Evolutionary conservation across 2,888 invertebrate species (phyloP).

Genomic region (Noctuana brunneofusca): DNA sequence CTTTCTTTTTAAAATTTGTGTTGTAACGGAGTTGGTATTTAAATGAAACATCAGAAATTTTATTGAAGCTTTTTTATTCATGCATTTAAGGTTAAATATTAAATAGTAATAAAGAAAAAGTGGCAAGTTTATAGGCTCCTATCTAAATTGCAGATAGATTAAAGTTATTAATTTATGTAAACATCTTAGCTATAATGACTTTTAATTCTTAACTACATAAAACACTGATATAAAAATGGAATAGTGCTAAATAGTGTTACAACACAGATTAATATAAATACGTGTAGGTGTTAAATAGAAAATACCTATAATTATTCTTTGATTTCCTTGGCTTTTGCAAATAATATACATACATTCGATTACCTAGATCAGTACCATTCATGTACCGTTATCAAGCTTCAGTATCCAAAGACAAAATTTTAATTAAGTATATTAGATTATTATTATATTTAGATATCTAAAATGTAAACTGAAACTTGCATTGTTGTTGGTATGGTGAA

Average conservation of each 20-base stretch:
- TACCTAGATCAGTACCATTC: too few relatives aligned
- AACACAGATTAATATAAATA: too few relatives aligned
- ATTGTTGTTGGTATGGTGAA: too few relatives aligned
- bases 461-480: too few relatives aligned
- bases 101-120: background rate
- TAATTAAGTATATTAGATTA: too few relatives aligned
- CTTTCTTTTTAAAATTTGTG: background rate
- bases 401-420: too few relatives aligned
- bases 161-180: background rate
- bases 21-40: background rate
- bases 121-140: background rate
- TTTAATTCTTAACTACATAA: background rate
- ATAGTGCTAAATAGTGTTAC: background rate
- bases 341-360: background rate
- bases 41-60: background rate
- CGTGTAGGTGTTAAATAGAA: too few relatives aligned
- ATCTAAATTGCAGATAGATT: background rate
- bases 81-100: background rate
- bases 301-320: background rate
- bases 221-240: slow-evolving; percentile 1
- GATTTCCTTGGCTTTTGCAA: background rate
- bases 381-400: too few relatives aligned
- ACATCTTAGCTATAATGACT: slow-evolving; percentile 4
- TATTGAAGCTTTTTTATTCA: background rate
- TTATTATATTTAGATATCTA: too few relatives aligned